Conservation (phyloP, 2,113 vertebrate genomes). For the Aviceda subcristata region DNA sequence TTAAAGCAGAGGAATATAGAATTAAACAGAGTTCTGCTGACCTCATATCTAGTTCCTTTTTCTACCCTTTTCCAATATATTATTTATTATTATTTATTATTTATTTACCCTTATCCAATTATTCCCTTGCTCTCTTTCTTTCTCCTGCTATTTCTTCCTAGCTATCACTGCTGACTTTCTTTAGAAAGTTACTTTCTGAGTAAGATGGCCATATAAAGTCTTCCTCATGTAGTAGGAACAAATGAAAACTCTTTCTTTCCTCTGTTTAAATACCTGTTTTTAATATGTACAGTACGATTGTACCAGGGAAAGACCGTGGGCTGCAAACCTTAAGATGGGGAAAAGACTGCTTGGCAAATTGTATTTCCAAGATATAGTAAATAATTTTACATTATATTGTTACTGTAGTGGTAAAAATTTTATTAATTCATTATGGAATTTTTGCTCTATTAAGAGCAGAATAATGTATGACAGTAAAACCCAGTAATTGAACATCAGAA, state of each 20-base stretch:
- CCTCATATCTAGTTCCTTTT: background rate
- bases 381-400: background rate
- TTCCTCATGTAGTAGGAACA: background rate
- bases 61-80: background rate
- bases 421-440: background rate
- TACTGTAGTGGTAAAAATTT: background rate
- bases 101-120: background rate
- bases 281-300: background rate
- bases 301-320: background rate
- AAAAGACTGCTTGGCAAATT: background rate
- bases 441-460: background rate
- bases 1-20: background rate
- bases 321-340: background rate
- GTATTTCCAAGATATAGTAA: background rate
- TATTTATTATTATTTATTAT: background rate
- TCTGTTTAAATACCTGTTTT: background rate
- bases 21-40: background rate
- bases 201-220: background rate
- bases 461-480: background rate
- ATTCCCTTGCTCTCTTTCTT: background rate
- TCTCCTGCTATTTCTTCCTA: background rate
- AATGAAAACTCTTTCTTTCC: background rate
- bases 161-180: background rate
- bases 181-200: background rate
- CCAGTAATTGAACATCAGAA: background rate